Base-by-base conservation (phyloP, 2,113 vertebrate genomes). In the Symphodus melops region DNA sequence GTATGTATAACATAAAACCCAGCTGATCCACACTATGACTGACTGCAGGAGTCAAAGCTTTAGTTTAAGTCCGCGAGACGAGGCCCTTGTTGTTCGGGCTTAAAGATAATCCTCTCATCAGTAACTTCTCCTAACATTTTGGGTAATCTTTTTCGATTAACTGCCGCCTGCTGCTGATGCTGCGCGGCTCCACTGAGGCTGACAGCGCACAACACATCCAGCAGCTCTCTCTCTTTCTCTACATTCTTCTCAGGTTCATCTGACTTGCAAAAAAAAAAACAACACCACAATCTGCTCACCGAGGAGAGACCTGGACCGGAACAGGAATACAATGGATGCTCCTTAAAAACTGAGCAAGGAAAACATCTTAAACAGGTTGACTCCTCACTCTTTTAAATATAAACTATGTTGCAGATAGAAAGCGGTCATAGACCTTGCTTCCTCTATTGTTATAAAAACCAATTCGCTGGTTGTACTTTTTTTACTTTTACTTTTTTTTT, bases 391-490 rank as follows among this genome's bases (percentile, higher is more conserved):
- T 78, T 39, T 83, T 77, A 83, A 89, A 90, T 81, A 84, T 77
- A 79, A 81, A 81, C 86, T 89, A 85, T 67, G 83, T 41, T 74
- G 63, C 60, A 62, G 53, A 79, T 69, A 74, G 70, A 88, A 85
- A 90, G 78, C 72, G 58, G 74, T 81, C 82, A 63, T 52, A 67
- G 81, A 80, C 64, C 79, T 78, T 56, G 10, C 56, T 68, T 82
- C 46, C 75, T 82, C 54, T 77, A 73, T n/a, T 51, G 39, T 84
- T 79, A 81, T 42, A 86, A 75, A 48, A 89, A 87, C 80, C 85
- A 83, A 86, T 68, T 70, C 86, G 91, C 91, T 93, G 90, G 92
- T 91, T 93, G 48, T 85, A 80, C 72, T 57, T 12, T 77, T 77
- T 37, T 20, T 41, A 55, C 39, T 53, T 59, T 20, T 44, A 13